Evolutionary conservation across 2,113 vertebrate species (phyloP).

Genomic region (Burhinus oedicnemus): DNA sequence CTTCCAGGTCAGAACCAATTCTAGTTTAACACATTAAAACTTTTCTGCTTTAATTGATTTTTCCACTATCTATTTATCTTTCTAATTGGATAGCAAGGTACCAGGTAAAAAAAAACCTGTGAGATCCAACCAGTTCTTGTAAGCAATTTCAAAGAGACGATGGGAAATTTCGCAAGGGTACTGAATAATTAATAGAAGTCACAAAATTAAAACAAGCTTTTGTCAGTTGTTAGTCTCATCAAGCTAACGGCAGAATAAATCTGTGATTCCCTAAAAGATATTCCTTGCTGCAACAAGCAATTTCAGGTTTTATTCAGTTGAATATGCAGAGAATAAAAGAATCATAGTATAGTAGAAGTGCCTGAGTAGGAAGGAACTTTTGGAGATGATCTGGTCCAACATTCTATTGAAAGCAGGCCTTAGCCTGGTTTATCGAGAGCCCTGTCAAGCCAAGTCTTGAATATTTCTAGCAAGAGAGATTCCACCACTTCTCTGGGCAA

Average conservation of each 20-base stretch:
- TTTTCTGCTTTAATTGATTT: constrained; percentile 66
- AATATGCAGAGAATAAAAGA: background rate
- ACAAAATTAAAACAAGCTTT: background rate
- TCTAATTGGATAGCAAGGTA: constrained; percentile 52
- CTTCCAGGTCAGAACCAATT: constrained; percentile 59
- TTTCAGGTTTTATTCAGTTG: background rate
- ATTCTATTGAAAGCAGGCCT: background rate
- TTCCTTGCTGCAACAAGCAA: background rate
- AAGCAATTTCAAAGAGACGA: background rate
- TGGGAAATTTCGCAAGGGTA: constrained; percentile 18
- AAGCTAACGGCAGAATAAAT: background rate
- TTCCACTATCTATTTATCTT: constrained; percentile 59
- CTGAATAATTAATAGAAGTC: constrained; percentile 21
- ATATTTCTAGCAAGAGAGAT: background rate
- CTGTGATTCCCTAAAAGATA: background rate
- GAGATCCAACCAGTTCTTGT: constrained; percentile 12
- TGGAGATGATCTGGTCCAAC: background rate
- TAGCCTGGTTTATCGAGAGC: background rate
- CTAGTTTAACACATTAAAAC: constrained; percentile 49
- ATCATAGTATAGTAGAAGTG: background rate
- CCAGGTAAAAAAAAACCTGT: background rate
- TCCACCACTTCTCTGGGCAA: background rate
- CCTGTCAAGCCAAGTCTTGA: background rate
- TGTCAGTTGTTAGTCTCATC: background rate
- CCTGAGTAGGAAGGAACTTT: background rate